A percentile compares a stretch with the other conserved stretches of the same genome.
These are phyloP conservation scores for Agrotis ipsilon DNA, from an alignment of 2,888 invertebrate genomes.

Conservation along the genomic window DNA sequence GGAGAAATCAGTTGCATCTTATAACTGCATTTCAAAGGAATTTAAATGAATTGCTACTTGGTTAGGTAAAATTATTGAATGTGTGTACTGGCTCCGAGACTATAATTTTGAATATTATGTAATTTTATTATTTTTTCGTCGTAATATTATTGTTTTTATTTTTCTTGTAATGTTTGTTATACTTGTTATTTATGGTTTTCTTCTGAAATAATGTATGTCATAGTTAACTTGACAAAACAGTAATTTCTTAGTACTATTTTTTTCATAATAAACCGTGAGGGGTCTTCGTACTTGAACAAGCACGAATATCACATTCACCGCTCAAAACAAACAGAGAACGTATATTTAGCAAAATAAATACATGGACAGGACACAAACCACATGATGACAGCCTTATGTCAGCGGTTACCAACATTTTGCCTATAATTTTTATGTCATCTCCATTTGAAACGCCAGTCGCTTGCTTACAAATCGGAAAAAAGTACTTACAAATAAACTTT, in stretches of 20 bases:
- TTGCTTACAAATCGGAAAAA: neutral
- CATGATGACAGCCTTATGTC: neutral
- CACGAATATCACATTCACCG: neutral
- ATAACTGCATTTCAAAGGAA: neutral
- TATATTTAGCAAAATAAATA: slow-evolving; percentile 10
- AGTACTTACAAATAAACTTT: neutral
- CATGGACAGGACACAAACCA: neutral
- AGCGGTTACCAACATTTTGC: neutral
- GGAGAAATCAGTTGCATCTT: slow-evolving; percentile 5
- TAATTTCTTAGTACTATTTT: neutral
- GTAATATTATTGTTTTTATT: too few relatives aligned
- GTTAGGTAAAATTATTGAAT: neutral
- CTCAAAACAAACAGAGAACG: neutral
- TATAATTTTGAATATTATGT: neutral
- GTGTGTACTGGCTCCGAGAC: neutral
- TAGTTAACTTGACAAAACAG: neutral
- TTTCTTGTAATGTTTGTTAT: neutral
- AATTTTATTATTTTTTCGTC: too few relatives aligned
- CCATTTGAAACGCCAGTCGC: neutral
- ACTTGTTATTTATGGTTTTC: neutral
- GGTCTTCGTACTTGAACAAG: neutral
- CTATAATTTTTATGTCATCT: neutral
- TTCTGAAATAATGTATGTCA: too few relatives aligned
- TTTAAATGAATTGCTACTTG: neutral
- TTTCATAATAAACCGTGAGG: neutral